These are phyloP conservation scores for Desmophyllum pertusum DNA, from an alignment of 92 coral and sea anemone species.

Conservation along the genomic window DNA sequence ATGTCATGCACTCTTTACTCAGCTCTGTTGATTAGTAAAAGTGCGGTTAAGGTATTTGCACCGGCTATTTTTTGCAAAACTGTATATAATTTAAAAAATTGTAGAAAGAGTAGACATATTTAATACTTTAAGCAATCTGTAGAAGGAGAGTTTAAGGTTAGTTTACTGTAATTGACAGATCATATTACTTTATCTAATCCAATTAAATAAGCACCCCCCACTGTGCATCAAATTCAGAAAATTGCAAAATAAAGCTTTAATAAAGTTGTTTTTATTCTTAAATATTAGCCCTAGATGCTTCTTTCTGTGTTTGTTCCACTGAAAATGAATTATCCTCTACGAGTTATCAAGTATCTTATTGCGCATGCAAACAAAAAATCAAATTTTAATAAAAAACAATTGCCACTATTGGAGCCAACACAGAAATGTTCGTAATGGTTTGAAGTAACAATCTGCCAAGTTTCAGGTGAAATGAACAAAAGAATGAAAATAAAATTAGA, in stretches of 20 bases:
- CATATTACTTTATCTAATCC: neutral
- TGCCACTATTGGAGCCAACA: constrained; percentile 7
- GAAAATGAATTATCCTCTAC: neutral
- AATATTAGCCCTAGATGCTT: neutral
- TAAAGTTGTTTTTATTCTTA: neutral
- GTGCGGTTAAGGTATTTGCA: constrained; percentile 14
- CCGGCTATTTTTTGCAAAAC: neutral
- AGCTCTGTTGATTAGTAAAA: too few relatives aligned
- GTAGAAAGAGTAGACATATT: neutral
- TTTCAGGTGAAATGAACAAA: constrained; percentile 17
- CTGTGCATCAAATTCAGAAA: neutral
- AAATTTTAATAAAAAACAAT: neutral
- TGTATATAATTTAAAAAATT: too few relatives aligned
- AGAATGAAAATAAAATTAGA: constrained; percentile 23
- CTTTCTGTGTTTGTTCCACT: neutral
- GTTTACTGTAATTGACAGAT: too few relatives aligned
- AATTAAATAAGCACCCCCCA: neutral
- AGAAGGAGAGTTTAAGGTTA: neutral
- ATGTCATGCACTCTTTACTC: too few relatives aligned
- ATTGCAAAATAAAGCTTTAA: neutral
- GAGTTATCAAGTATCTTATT: neutral
- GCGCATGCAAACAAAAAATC: neutral
- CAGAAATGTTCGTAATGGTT: constrained; percentile 16
- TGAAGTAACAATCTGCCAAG: constrained; percentile 11
- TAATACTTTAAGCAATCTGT: neutral